Base-by-base conservation (phyloP, 92 coral and sea anemone species). In the Porites divaricata region DNA sequence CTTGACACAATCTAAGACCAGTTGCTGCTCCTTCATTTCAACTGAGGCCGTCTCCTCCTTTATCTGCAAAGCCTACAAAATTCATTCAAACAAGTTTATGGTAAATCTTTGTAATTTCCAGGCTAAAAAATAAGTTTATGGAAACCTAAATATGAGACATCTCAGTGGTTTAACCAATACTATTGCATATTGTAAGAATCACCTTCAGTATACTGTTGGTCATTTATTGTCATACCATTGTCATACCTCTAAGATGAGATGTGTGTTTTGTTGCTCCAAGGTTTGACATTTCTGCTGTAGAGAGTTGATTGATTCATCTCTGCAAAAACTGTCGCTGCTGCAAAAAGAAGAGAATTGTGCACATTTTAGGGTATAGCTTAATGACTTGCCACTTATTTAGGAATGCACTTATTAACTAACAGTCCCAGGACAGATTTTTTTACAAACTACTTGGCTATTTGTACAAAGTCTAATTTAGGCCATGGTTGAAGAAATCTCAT, bases 1-100 rank as follows among this genome's bases (percentile, higher is more conserved):
- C 15, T 86, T 88, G 20, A 97, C 94, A 87, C 99, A 96, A 83
- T 97, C 99, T 21, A 85, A 86, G 35, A 97, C 99, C 35, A 97
- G 91, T 67, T 93, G 95, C 19, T 96, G 93, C 74, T 97, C 99
- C 59, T 93, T 95, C 89, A 88, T 92, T 67, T 97, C 99, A 66
- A 76, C 97, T 56, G 80, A 63, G 51, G 93, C 97, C 13, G 98
- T 95, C 70, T 97, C 91, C 79, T 97, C 95, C 76, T 95, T 91
- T 58, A 97, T 63, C 69, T 97, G 86, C 72, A 97, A 77, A 45
- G 99, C 99, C 98, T 97, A 70, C 11, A 52, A 20, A 72, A 12
- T 6, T 63, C 54, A 28, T 28, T 1, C 54, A 28, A 62, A 41
- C 13, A 65, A 51, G 10, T 17, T 9, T 35, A 35, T 4, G 6